Percentiles rank a stretch among this genome's conserved stretches.
phyloP scores from a whole-genome alignment of 2,888 invertebrate genomes.

The Thyatira batis region DNA sequence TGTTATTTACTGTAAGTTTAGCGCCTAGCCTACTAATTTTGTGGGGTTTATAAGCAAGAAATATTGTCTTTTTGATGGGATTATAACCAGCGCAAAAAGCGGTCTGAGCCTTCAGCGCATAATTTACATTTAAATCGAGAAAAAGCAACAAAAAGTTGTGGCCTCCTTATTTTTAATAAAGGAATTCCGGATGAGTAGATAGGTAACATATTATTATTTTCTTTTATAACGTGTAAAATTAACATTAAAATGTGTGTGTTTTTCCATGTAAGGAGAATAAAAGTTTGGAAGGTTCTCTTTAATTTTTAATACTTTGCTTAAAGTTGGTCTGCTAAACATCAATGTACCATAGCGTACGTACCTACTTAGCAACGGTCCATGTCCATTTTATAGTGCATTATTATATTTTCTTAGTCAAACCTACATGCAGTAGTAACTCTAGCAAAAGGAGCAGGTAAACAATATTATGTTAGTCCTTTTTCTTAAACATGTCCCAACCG shows the following conservation, averaged over 20 bases:
- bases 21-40: constrained; percentile 18
- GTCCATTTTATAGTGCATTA: background rate
- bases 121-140: constrained; percentile 59
- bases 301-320: background rate
- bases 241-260: background rate
- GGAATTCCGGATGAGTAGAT: constrained; percentile 7
- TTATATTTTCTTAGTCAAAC: background rate
- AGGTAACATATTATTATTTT: background rate
- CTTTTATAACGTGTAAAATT: background rate
- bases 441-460: background rate
- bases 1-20: background rate
- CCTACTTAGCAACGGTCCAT: too few relatives aligned
- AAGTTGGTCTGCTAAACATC: background rate
- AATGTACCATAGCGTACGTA: too few relatives aligned
- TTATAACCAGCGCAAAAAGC: constrained; percentile 37
- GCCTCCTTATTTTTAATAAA: constrained; percentile 33
- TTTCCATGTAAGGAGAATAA: background rate
- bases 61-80: constrained; percentile 33
- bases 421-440: background rate
- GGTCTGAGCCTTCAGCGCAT: constrained; percentile 34
- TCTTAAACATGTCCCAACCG: constrained; percentile 21
- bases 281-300: background rate
- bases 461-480: constrained; percentile 18
- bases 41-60: constrained; percentile 47
- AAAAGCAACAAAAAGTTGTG: constrained; percentile 27